phyloP scores from a whole-genome alignment of 2,113 vertebrate species.

The Poeciliopsis prolifica region DNA sequence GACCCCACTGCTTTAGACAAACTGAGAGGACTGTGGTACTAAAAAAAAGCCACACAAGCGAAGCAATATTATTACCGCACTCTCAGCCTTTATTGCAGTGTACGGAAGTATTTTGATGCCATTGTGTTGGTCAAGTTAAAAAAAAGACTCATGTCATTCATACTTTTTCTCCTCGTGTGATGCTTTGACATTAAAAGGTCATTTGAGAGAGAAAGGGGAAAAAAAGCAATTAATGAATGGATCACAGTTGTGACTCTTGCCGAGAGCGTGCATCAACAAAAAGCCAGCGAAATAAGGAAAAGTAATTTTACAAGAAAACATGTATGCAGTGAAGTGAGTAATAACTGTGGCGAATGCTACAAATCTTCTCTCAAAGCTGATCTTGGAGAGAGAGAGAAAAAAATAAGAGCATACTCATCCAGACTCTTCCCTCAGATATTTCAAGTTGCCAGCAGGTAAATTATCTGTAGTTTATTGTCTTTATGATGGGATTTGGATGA shows the following conservation, averaged over 20 bases:
- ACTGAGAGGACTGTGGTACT: no score
- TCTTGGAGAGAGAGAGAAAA: not conserved
- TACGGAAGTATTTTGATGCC: not conserved
- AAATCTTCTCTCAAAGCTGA: not conserved
- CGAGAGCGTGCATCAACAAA: not conserved
- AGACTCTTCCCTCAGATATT: not conserved
- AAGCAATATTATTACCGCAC: slow-evolving; percentile 2
- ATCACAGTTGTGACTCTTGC: not conserved
- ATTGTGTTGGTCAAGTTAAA: not conserved
- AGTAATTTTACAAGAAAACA: not conserved
- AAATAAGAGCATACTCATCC: not conserved
- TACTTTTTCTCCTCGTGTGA: not conserved
- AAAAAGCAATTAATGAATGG: not conserved
- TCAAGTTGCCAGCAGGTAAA: not conserved
- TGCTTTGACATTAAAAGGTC: not conserved
- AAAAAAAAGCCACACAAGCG: slow-evolving; percentile 2
- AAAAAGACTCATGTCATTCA: slow-evolving; percentile 1
- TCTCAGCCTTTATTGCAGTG: not conserved
- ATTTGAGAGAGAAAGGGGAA: no score
- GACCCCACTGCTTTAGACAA: no score
- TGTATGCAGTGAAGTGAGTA: not conserved
- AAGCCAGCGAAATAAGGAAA: not conserved
- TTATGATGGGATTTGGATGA: not conserved
- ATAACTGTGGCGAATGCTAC: not conserved
- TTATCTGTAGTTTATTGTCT: no score